Base-by-base conservation (phyloP, 2,797 vertebrate species). In the Urocyon cinereoargenteus region DNA sequence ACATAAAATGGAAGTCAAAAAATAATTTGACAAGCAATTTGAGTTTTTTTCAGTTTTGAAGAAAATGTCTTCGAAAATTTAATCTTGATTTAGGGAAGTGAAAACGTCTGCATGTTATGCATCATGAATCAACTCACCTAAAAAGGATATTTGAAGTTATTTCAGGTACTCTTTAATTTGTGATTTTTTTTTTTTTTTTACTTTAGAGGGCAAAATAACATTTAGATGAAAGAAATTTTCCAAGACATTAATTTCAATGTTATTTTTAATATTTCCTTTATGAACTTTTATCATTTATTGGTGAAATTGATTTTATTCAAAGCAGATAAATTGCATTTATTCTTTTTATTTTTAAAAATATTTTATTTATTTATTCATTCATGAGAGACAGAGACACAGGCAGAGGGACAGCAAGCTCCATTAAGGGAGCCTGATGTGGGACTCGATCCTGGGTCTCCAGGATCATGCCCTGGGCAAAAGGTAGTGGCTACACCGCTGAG, bases 41-140 rank as follows among this genome's bases (percentile, higher is more conserved):
- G 2, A 70, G 51, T 15, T 86, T 8, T 75, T 96, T 94, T 83
- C 19, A 59, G 45, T 10, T 77, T 19, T 90, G 78, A 97, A 96
- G 92, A 98, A 97, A 98, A 97, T 77, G 55, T 86, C 89, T 94
- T 94, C 88, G 11, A 61, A 92, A 68, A 93, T 98, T 97, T 92
- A 97, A 96, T 85, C 96, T 87, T 93, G 78, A 97, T 61, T 82
- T 94, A 3, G 85, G 91, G 31, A 90, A 86, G 24, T 15, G 49
- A 51, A 92, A 92, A 82, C 62, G 18, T n/a, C 22, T 95, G 6
- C 7, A 49, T 86, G 16, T 45, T 85, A 62, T 82, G 5, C 90
- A 95, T 96, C 26, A 90, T 57, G 22, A 82, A 91, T 84, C 2
- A 31, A 78, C 5, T 91, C 10, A 68, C 11, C 22, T 64, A 28